Evolutionary conservation across 2,888 invertebrate species (phyloP).

Genomic region (Chloroclysta siterata): DNA sequence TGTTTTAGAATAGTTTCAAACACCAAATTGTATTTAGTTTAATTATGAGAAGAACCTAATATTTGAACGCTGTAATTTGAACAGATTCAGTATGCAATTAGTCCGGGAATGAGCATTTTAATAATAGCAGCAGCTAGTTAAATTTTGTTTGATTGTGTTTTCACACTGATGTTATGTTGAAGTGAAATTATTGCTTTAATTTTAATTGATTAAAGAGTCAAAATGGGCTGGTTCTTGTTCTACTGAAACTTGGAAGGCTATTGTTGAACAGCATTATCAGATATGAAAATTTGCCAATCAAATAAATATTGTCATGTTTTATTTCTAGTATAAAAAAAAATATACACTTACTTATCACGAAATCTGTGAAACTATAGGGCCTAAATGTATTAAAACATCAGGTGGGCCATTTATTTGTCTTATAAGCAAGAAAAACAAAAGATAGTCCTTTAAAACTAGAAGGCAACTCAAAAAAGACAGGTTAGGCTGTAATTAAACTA

Average conservation of each 20-base stretch:
- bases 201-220: neutral
- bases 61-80: constrained; percentile 4
- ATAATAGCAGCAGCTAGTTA: constrained; percentile 36
- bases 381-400: too few species aligned
- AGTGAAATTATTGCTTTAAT: neutral
- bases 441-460: too few species aligned
- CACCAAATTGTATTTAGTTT: neutral
- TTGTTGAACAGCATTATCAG: neutral
- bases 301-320: too few species aligned
- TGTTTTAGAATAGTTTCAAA: neutral
- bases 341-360: too few species aligned
- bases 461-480: too few species aligned
- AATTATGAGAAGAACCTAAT: neutral
- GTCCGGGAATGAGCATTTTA: constrained; percentile 37
- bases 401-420: too few species aligned
- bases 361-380: too few species aligned
- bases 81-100: constrained; percentile 33
- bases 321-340: too few species aligned
- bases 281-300: too few species aligned
- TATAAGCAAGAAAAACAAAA: too few species aligned
- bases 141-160: constrained; percentile 27
- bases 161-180: neutral
- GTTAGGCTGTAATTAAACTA: too few species aligned
- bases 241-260: too few species aligned
- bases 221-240: neutral